Percentiles rank a stretch among this genome's conserved stretches.
Conservation (phyloP, 1,140 invertebrate genomes). For the Orussus abietinus region DNA sequence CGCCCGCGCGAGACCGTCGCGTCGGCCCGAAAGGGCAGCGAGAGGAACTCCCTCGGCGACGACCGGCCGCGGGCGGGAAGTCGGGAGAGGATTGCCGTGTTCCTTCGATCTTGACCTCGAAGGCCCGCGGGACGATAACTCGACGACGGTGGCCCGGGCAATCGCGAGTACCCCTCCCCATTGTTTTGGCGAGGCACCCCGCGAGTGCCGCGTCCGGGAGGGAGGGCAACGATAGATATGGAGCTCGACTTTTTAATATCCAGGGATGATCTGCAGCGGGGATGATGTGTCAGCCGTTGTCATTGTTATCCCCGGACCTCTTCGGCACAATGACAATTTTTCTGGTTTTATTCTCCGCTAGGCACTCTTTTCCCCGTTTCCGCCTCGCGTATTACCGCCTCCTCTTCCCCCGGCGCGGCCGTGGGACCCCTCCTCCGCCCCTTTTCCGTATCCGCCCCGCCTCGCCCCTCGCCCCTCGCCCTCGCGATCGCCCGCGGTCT, state of each 20-base stretch:
- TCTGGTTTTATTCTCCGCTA: conserved; percentile 25
- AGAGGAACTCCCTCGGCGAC: too few species aligned
- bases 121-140: not conserved
- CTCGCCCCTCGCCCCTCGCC: conserved; percentile 6
- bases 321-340: conserved; percentile 28
- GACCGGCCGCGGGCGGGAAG: not conserved
- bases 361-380: conserved; percentile 19
- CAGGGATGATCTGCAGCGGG: conserved; percentile 28
- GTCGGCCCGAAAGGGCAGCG: too few species aligned
- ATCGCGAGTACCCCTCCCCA: conserved; percentile 35
- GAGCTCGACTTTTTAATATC: conserved; percentile 30
- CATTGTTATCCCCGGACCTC: conserved; percentile 26
- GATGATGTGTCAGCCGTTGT: conserved; percentile 27
- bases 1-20: too few species aligned
- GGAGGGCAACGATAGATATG: conserved; percentile 10
- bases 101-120: too few species aligned
- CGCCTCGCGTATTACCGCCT: conserved; percentile 6
- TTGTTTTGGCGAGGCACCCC: conserved; percentile 30
- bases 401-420: not conserved
- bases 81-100: too few species aligned
- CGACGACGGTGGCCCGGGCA: conserved; percentile 30
- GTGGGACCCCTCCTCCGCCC: conserved; percentile 9
- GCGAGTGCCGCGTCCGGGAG: conserved; percentile 1
- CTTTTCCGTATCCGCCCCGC: conserved; percentile 12
- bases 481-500: too few species aligned